Percentiles rank a stretch among this genome's conserved stretches.
Evolutionary conservation across 2,113 vertebrate genomes (phyloP).

Genomic region (Nibea albiflora): DNA sequence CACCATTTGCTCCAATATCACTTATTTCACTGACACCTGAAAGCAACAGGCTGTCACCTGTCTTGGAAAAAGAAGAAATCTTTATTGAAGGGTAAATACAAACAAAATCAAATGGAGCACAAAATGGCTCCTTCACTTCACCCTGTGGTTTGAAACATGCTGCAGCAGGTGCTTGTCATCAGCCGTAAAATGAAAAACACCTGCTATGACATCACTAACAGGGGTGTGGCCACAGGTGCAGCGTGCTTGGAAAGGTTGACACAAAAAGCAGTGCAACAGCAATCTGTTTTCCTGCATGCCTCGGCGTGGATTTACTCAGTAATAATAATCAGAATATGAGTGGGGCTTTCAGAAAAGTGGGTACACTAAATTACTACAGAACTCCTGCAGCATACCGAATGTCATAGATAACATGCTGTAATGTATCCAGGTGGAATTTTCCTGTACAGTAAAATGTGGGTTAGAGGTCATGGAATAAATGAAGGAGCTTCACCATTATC

Average conservation of each 20-base stretch:
- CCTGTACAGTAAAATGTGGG: constrained; percentile 1
- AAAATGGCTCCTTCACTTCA: not conserved
- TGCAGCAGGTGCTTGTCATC: not conserved
- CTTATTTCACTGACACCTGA: not conserved
- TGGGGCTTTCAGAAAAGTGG: not conserved
- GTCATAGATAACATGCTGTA: constrained; percentile 1
- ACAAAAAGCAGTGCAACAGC: not conserved
- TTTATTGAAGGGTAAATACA: not conserved
- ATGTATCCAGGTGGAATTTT: not conserved
- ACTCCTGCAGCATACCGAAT: not conserved
- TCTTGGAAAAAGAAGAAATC: not conserved
- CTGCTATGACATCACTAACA: not conserved
- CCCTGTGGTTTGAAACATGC: not conserved
- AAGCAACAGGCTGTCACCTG: not conserved
- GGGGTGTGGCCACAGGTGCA: not conserved
- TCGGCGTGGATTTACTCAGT: not conserved
- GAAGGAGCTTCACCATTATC: constrained; percentile 14
- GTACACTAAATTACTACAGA: not conserved
- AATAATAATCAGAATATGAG: not conserved
- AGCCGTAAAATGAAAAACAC: not conserved
- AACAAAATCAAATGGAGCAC: not conserved
- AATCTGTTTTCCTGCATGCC: not conserved
- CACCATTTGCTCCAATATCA: not conserved
- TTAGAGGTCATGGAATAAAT: constrained; percentile 42
- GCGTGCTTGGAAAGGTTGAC: not conserved